Evolutionary conservation across 1,140 invertebrate species (phyloP), one percentile per base, ranked within the genome.

Genomic region (Drepana arcuata): DNA sequence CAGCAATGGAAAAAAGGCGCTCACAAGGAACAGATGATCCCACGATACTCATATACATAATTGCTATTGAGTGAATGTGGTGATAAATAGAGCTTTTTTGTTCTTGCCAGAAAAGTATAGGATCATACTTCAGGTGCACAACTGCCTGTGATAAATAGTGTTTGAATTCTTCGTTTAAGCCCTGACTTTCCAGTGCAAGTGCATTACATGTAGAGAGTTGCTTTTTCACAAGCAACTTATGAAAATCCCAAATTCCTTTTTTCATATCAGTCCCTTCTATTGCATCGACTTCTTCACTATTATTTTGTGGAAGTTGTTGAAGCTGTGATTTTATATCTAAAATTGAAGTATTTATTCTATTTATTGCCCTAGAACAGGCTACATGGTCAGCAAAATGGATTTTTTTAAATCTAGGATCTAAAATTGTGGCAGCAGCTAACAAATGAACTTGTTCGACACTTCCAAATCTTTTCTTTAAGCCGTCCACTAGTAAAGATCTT

Each of bases 331-430:
- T n/a, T n/a, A n/a, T n/a, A n/a, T n/a, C n/a, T n/a, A n/a, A n/a
- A n/a, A n/a, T n/a, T n/a, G n/a, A n/a, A n/a, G n/a, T n/a, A n/a
- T n/a, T n/a, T n/a, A n/a, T n/a, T n/a, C n/a, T n/a, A n/a, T n/a
- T n/a, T n/a, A n/a, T n/a, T n/a, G n/a, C n/a, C n/a, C n/a, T n/a
- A n/a, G n/a, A n/a, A n/a, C n/a, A n/a, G n/a, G n/a, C n/a, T n/a
- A n/a, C n/a, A n/a, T 45, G 24, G 25, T 55, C 51, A 48, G 40
- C 14, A 50, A 56, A 56, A 55, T 55, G 54, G 40, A 10, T 53
- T 56, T 62, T 60, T 50, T 60, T 52, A 33, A 64, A 57, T 50
- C 55, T 54, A 34, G 73, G 71, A 62, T 79, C 73, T 31, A 80
- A 49, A 29, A 80, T 53, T 2, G 61, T 80, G n/a, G 53, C 46